These are phyloP conservation scores for Cabera pusaria DNA, from an alignment of 2,888 invertebrate genomes.

Conservation along the genomic window DNA sequence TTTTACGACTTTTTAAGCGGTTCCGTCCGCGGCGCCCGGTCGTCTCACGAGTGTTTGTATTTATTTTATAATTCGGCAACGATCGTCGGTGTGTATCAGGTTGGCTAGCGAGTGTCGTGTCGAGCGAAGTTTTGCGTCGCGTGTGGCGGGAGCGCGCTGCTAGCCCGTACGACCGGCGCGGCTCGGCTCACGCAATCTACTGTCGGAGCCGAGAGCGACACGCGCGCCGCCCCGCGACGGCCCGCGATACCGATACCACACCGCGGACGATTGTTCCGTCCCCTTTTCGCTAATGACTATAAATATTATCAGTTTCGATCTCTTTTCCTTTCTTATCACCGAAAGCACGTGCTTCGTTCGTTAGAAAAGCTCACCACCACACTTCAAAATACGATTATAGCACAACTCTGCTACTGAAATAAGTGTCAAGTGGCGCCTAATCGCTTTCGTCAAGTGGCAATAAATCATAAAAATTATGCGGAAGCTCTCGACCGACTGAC, in stretches of 20 bases:
- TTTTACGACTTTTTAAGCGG: slow-evolving; percentile 81
- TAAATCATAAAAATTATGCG: slow-evolving; percentile 29
- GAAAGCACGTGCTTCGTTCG: slow-evolving; percentile 57
- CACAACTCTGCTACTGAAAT: not conserved
- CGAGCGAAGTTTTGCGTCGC: slow-evolving; percentile 73
- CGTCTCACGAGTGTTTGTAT: slow-evolving; percentile 52
- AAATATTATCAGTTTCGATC: slow-evolving; percentile 81
- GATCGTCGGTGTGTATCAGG: not conserved
- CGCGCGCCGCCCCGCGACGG: slow-evolving; percentile 85
- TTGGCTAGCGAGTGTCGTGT: slow-evolving; percentile 47
- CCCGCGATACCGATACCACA: slow-evolving; percentile 64
- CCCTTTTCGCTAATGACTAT: slow-evolving; percentile 83
- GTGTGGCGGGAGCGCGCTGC: slow-evolving; percentile 63
- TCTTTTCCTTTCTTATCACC: slow-evolving; percentile 78
- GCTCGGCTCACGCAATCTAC: slow-evolving; percentile 87
- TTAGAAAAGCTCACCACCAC: not conserved
- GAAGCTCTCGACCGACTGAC: slow-evolving; percentile 30
- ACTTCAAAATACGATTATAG: too few species aligned
- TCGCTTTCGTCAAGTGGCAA: slow-evolving; percentile 8
- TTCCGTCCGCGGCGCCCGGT: slow-evolving; percentile 60
- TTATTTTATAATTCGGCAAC: slow-evolving; percentile 37
- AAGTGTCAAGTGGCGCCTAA: slow-evolving; percentile 24
- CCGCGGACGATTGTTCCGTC: slow-evolving; percentile 70
- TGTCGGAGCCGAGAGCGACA: slow-evolving; percentile 77
- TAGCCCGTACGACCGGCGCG: slow-evolving; percentile 78